Base-by-base conservation (phyloP, 2,797 vertebrate genomes). In the Microctenopoma steveboyesi region DNA sequence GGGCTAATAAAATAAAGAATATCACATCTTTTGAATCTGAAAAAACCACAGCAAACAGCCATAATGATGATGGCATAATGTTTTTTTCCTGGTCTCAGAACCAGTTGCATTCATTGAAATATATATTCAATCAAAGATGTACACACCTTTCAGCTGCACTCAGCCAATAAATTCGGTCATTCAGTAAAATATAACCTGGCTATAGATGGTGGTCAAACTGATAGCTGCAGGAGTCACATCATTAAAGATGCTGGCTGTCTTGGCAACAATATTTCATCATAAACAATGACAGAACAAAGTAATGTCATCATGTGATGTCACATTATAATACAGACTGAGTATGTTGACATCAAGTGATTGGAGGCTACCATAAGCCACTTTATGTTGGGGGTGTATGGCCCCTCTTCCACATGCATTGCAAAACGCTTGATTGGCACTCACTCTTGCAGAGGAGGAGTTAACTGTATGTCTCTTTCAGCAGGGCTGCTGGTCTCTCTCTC, bases 371-470 rank as follows among this genome's bases (percentile, higher is more conserved):
- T 79, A 45, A 78, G 64, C 77, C 60, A 84, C 52, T 65, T 35
- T 64, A 60, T 51, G 49, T 56, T 66, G 50, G 74, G 77, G 37
- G 42, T 57, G 14, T 25, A 40, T 72, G 64, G 72, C 57, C 56
- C 50, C 62, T 69, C 64, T 74, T 65, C 75, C 60, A 72, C 82
- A 79, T 72, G 73, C 49, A 82, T 85, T 92, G 82, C 84, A 84
- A 85, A 92, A 91, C 86, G 58, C 48, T 82, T 84, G 83, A 83
- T 88, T 91, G 81, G 80, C 85, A 86, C 72, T 69, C 43, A 57
- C 83, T 55, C 63, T 27, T 65, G 50, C 22, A 86, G 92, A 94
- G 94, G 94, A 94, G 94, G 94, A 93, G 94, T 93, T 89, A 88
- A 62, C 69, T 72, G 43, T 68, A 83, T 78, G 83, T 89, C 84